Conservation (phyloP, 2,888 invertebrate species). For the Ormyrus pomaceus region DNA sequence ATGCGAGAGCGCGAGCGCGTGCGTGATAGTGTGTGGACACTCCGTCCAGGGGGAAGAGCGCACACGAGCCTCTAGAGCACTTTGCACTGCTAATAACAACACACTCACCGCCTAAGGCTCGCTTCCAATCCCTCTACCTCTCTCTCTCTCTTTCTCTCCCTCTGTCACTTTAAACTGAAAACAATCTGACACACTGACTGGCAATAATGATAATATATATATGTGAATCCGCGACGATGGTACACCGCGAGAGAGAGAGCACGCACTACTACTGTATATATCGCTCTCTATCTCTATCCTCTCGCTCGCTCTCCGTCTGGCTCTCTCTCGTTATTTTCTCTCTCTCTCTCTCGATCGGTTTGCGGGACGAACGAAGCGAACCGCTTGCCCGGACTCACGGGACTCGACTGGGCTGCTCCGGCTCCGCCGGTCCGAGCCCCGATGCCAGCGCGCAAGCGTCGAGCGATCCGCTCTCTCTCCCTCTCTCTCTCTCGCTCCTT, state of each 20-base stretch:
- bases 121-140: not conserved
- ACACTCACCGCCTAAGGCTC: not conserved
- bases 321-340: not conserved
- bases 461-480: slow-evolving; percentile 12
- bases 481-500: slow-evolving; percentile 10
- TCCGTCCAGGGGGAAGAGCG: not conserved
- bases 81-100: not conserved
- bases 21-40: too few relatives aligned
- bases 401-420: slow-evolving; percentile 72
- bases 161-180: not conserved
- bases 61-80: not conserved
- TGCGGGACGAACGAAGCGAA: slow-evolving; percentile 20
- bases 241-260: too few relatives aligned
- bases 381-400: slow-evolving; percentile 74
- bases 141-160: slow-evolving; percentile 19
- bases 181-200: too few relatives aligned
- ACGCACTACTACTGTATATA: too few relatives aligned
- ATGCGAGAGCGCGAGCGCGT: too few relatives aligned
- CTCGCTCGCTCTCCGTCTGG: slow-evolving; percentile 1
- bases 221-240: too few relatives aligned
- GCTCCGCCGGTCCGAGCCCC: slow-evolving; percentile 57
- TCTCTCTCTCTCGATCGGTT: slow-evolving; percentile 1
- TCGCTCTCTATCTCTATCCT: not conserved
- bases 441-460: slow-evolving; percentile 63
- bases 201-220: too few relatives aligned